Evolutionary conservation across 2,113 vertebrate genomes (phyloP), one percentile per base, ranked within the genome.

Genomic region (Setophaga kirtlandii): DNA sequence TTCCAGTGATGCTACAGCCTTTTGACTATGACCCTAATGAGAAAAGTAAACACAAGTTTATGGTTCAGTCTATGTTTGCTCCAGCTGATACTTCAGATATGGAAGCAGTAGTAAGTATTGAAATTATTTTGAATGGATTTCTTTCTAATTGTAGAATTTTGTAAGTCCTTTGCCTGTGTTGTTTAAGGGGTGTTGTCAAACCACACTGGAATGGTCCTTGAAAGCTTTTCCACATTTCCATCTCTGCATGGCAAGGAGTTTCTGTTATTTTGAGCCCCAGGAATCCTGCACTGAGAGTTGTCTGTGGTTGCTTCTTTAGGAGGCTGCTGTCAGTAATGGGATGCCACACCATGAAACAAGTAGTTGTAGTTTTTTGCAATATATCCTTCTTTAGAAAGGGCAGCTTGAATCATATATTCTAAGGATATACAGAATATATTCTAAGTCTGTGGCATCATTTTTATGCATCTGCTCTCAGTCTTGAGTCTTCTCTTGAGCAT

Each of bases 21-120:
- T 99, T 99, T 97, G 99, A 99, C 97, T 99, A 99, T 86, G 99
- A 99, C 89, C 99, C 99, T 95, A 99, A 99, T 94, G 99, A 99
- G 98, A 99, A 99, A 98, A 99, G 99, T 98, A 99, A 99, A 98
- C 99, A 99, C 98, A 99, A 99, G 98, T 99, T 99, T 97, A 99
- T 99, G 99, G 99, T 99, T 94, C 99, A 99, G 98, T 99, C 99
- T 90, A 97, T 99, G 98, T 97, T 99, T 97, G 99, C 99, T 69
- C 99, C 99, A 63, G 91, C 98, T 93, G 99, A 99, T 97, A 99
- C 99, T 98, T 99, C 99, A 79, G 99, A 99, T 98, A 99, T 99
- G 98, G 99, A 99, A 97, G 99, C 99, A 95, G 99, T 99, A 98
- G 99, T 99, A 98, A 99, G 99, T 99, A 97, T 95, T 80, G 67